A percentile compares a stretch with the other conserved stretches of the same genome.
Evolutionary conservation across 2,888 invertebrate genomes (phyloP).

Genomic region (Cantharis rustica): DNA sequence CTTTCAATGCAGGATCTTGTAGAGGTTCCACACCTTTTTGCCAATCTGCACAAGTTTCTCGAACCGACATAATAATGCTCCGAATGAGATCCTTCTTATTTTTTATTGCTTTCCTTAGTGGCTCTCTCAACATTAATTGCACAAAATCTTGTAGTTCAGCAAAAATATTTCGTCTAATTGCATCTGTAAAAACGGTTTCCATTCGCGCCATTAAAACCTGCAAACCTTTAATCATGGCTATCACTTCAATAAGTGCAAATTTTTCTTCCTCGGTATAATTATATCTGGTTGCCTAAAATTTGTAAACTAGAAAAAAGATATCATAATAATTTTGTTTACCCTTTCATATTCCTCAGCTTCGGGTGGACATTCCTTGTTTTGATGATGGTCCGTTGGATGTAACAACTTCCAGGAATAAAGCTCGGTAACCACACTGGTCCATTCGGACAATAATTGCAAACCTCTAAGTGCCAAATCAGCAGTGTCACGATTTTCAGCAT

Average conservation of each 20-base stretch:
- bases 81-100: conserved; percentile 96
- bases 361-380: conserved; percentile 91
- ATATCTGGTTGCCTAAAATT: conserved; percentile 84
- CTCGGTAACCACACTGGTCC: conserved; percentile 97
- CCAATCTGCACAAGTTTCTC: conserved; percentile 98
- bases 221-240: conserved; percentile 98
- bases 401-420: conserved; percentile 97
- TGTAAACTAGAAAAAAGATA: background rate
- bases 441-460: conserved; percentile 90
- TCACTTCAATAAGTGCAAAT: conserved; percentile 96
- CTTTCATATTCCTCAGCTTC: conserved; percentile 98
- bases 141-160: conserved; percentile 97
- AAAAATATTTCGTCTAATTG: conserved; percentile 90
- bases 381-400: conserved; percentile 96
- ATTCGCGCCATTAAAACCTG: conserved; percentile 96
- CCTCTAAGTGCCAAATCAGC: conserved; percentile 91
- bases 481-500: conserved; percentile 88
- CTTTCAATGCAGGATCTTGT: conserved; percentile 89
- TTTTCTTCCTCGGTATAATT: conserved; percentile 98
- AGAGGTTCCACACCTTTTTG: conserved; percentile 87
- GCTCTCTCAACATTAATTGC: conserved; percentile 86
- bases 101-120: conserved; percentile 93
- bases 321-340: conserved; percentile 55
- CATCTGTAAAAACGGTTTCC: conserved; percentile 95
- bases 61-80: conserved; percentile 93